phyloP scores from a whole-genome alignment of 2,113 vertebrate genomes.

The Peromyscus maniculatus region DNA sequence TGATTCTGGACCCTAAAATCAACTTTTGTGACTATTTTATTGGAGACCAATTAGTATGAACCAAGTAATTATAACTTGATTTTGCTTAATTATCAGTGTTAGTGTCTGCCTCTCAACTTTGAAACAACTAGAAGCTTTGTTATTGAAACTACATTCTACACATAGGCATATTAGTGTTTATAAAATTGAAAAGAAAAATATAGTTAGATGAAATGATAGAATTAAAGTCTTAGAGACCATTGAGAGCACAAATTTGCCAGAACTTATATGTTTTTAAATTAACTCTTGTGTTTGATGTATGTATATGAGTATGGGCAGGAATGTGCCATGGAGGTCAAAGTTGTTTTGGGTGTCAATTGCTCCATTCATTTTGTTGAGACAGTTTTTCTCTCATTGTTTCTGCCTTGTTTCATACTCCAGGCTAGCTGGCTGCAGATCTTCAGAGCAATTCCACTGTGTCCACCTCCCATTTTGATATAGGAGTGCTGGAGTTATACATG shows the following conservation, averaged over 20 bases:
- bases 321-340: background rate
- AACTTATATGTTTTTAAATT: background rate
- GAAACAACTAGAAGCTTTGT: background rate
- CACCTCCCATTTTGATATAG: background rate
- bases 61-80: conserved; percentile 23
- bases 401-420: background rate
- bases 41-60: background rate
- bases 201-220: background rate
- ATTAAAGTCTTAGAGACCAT: background rate
- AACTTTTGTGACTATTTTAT: conserved; percentile 46
- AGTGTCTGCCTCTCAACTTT: background rate
- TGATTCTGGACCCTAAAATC: background rate
- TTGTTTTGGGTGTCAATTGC: background rate
- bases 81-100: conserved; percentile 18
- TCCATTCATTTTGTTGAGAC: background rate
- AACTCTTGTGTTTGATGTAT: background rate
- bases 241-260: conserved; percentile 5
- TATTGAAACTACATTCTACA: conserved; percentile 1
- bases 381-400: background rate
- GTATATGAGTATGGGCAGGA: background rate
- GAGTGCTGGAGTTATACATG: background rate
- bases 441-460: background rate
- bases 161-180: conserved; percentile 5
- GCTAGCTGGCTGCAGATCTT: background rate
- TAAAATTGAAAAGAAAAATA: conserved; percentile 46